Conservation (phyloP, 2,888 invertebrate species). For the Tortrix viridana region DNA sequence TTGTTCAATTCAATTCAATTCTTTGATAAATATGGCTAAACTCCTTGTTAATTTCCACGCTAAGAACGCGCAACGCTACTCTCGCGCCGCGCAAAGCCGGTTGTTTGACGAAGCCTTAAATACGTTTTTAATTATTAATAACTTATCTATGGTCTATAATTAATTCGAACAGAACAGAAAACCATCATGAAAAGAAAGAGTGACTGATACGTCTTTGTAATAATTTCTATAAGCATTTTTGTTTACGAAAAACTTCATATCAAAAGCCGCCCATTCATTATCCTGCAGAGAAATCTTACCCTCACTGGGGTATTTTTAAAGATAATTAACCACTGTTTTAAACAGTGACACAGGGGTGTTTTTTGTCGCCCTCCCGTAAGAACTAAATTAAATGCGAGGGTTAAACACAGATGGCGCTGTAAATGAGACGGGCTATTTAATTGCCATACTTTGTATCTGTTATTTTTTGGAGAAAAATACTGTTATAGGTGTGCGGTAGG, state of each 20-base stretch:
- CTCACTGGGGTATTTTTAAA: conserved; percentile 30
- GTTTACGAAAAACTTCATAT: background rate
- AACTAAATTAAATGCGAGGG: conserved; percentile 37
- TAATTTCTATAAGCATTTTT: no score
- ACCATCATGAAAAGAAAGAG: no score
- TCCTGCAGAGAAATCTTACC: conserved; percentile 5
- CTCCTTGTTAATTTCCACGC: no score
- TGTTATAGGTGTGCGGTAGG: conserved; percentile 28
- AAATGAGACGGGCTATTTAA: conserved; percentile 40
- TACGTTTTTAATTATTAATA: no score
- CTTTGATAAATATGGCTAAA: no score
- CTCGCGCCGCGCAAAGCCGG: no score
- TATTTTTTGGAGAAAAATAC: conserved; percentile 32
- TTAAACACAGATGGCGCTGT: conserved; percentile 41
- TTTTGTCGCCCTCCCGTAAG: conserved; percentile 41
- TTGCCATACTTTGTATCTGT: conserved; percentile 38
- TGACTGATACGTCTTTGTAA: no score
- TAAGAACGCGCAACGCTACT: no score
- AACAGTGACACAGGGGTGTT: conserved; percentile 36
- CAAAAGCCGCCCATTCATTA: conserved; percentile 15
- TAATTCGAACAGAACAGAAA: no score
- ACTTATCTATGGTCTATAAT: no score
- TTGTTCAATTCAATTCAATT: no score
- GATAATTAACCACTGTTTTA: conserved; percentile 34
- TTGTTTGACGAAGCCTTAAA: no score